Evolutionary conservation across 1,140 invertebrate genomes (phyloP), one percentile per base, ranked within the genome.

Genomic region (Periplaneta americana): DNA sequence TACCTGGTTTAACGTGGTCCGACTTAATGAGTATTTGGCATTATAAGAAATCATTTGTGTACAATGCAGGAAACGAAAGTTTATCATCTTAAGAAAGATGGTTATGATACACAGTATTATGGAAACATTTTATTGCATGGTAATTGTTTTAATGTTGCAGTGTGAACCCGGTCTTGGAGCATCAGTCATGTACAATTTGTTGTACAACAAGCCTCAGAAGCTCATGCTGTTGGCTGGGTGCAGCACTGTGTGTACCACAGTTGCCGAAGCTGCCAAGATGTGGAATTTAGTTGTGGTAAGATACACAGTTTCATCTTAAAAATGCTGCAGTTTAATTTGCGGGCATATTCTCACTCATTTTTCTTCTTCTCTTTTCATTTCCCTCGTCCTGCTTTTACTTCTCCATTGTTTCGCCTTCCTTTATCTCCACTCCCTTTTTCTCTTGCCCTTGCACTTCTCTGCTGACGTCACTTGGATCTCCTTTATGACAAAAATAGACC

Each of bases 261-360:
- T 99, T 1, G 98, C 98, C 0, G 98, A 99, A 90, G 97, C 98
- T 36, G 98, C 98, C 34, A 99, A 98, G 90, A 99, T 99, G 96
- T 99, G 98, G 98, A 99, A 99, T 90, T 91, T 99, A 66, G 95
- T 99, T 86, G 98, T 99, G 89, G 98, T 99, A 91, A 93, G 95
- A 92, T 74, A 80, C 13, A 28, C 48, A 66, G 5, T 66, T 66
- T 57, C 22, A 66, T 13, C 22, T 66, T 28, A 57, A n/a, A n/a
- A n/a, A n/a, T n/a, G n/a, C n/a, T n/a, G n/a, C n/a, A n/a, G n/a
- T n/a, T 66, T 10, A 28, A n/a, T 22, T 66, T 0, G 13, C 28
- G 4, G 6, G 22, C 48, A 28, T n/a, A 22, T 66, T n/a, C n/a
- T 66, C 4, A 6, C 22, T 9, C 22, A 15, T 17, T 39, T 17